Conservation (phyloP, 2,888 invertebrate species). For the Trichacis sp. region DNA sequence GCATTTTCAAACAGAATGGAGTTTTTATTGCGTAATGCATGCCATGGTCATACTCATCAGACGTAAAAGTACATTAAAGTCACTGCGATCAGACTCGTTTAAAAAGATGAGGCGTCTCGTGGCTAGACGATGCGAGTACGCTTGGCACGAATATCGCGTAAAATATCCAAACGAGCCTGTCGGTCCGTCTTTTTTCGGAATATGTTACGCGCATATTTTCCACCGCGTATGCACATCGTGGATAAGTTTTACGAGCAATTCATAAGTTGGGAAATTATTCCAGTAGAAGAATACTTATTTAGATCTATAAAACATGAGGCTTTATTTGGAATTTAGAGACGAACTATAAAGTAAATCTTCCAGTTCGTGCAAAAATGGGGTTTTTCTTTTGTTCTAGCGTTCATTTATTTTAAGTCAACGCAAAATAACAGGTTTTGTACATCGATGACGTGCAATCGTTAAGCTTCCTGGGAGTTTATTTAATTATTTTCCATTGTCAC, state of each 20-base stretch:
- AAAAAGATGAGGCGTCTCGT: conserved; percentile 29
- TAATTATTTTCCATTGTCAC: too few relatives aligned
- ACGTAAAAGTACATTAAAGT: conserved; percentile 26
- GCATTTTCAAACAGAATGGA: background rate
- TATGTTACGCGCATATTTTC: conserved; percentile 19
- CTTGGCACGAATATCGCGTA: conserved; percentile 39
- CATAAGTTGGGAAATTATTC: background rate
- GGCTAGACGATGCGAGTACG: conserved; percentile 22
- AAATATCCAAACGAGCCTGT: conserved; percentile 22
- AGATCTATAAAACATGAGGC: too few relatives aligned
- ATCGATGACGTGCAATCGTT: too few relatives aligned
- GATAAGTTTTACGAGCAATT: conserved; percentile 1
- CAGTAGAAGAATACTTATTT: background rate
- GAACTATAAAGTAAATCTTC: too few relatives aligned
- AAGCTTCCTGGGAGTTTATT: too few relatives aligned
- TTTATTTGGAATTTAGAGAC: too few relatives aligned
- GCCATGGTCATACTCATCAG: conserved; percentile 28
- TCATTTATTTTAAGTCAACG: too few relatives aligned
- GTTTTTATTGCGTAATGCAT: conserved; percentile 26
- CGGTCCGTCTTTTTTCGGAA: conserved; percentile 16
- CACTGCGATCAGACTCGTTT: conserved; percentile 32
- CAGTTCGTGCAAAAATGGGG: too few relatives aligned
- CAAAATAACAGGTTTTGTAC: too few relatives aligned
- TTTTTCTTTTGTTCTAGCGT: too few relatives aligned
- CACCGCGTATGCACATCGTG: conserved; percentile 1